These are phyloP conservation scores for Callyntrura guangdongensis DNA, from an alignment of 2,888 invertebrate species.

Conservation along the genomic window DNA sequence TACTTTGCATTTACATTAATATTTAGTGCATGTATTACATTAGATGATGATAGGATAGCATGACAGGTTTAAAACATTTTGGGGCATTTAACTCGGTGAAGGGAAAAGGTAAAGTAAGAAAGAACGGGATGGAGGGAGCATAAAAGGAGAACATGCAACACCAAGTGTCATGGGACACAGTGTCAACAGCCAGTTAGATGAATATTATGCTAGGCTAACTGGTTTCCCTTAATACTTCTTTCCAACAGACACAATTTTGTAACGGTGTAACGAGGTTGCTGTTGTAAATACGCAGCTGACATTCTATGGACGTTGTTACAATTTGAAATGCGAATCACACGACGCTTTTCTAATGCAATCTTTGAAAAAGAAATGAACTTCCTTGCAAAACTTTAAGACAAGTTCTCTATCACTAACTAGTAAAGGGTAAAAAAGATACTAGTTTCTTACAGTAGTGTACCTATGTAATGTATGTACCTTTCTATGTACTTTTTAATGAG, in stretches of 20 bases:
- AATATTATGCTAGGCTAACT: slow-evolving; percentile 48
- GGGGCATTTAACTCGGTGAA: slow-evolving; percentile 70
- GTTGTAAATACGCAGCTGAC: background rate
- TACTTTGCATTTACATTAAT: background rate
- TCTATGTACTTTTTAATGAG: no score
- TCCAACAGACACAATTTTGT: background rate
- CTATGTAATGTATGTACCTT: no score
- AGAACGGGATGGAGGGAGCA: slow-evolving; percentile 48
- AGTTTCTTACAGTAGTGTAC: no score
- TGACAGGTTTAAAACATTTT: slow-evolving; percentile 69
- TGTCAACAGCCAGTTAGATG: slow-evolving; percentile 76
- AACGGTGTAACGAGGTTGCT: background rate
- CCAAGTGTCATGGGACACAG: slow-evolving; percentile 76
- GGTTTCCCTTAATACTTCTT: slow-evolving; percentile 29
- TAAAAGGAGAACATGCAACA: slow-evolving; percentile 73
- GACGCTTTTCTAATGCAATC: no score
- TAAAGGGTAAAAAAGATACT: no score
- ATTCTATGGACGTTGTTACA: background rate
- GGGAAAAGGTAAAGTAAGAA: slow-evolving; percentile 58
- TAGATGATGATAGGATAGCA: slow-evolving; percentile 69
- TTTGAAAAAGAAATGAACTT: no score
- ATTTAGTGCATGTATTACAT: slow-evolving; percentile 38
- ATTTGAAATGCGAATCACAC: background rate
- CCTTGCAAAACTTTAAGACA: no score
- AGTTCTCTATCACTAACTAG: no score